These are phyloP conservation scores for Pygocentrus nattereri DNA, from an alignment of 2,797 vertebrate species.

Conservation along the genomic window DNA sequence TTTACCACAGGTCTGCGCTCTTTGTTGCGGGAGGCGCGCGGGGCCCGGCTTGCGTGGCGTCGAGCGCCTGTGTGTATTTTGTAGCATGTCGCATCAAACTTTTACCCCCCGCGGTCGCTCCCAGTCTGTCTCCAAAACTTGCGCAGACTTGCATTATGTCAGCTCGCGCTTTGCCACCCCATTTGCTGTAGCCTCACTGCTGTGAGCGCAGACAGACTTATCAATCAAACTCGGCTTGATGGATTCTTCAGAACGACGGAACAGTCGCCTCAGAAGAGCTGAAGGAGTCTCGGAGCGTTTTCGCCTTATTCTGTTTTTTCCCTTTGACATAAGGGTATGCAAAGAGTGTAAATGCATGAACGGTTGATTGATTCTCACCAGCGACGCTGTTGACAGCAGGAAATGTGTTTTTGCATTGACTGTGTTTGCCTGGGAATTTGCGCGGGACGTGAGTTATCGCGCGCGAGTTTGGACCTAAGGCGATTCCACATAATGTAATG, in stretches of 20 bases:
- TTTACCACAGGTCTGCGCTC: conserved; percentile 42
- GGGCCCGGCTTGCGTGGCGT: conserved; percentile 59
- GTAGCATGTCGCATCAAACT: conserved; percentile 74
- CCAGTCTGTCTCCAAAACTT: conserved; percentile 70
- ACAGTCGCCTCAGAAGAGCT: conserved; percentile 89
- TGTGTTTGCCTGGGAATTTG: conserved; percentile 94
- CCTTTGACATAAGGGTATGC: conserved; percentile 99
- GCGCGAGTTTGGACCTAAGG: conserved; percentile 92
- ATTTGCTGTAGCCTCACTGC: conserved; percentile 99
- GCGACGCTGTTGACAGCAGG: conserved; percentile 98
- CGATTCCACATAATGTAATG: conserved; percentile 86
- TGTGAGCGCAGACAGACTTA: conserved; percentile 99
- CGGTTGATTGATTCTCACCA: conserved; percentile 99
- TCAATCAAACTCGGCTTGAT: conserved; percentile 99
- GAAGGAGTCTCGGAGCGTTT: conserved; percentile 92
- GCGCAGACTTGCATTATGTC: conserved; percentile 76
- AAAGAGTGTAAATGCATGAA: conserved; percentile 99
- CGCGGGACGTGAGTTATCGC: conserved; percentile 91
- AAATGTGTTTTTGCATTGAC: conserved; percentile 96
- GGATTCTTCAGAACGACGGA: conserved; percentile 97
- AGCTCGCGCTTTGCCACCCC: conserved; percentile 94
- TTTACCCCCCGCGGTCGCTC: conserved; percentile 74
- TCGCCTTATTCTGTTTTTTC: conserved; percentile 65
- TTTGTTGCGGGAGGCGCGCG: conserved; percentile 47
- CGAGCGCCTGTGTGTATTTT: conserved; percentile 58